Evolutionary conservation across 1,140 invertebrate genomes (phyloP).

Genomic region (Drosophila arawakana): DNA sequence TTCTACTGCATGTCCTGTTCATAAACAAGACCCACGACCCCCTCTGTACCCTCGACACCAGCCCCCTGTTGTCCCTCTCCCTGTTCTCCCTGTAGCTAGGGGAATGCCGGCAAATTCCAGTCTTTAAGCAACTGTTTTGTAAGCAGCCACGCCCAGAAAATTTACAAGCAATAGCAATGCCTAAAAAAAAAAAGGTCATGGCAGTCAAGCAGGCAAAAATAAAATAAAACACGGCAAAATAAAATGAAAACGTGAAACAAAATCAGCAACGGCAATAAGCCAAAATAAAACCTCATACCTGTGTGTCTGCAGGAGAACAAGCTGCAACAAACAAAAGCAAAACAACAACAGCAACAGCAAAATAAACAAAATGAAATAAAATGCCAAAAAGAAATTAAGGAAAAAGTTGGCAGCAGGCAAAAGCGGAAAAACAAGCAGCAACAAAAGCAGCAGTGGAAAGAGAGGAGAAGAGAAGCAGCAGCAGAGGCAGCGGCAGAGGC

Average conservation of each 20-base stretch:
- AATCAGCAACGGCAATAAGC: constrained; percentile 66
- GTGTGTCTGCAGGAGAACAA: constrained; percentile 44
- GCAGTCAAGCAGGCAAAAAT: constrained; percentile 38
- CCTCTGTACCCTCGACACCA: no score
- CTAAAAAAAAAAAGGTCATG: constrained; percentile 65
- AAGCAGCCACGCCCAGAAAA: constrained; percentile 74
- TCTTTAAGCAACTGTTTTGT: constrained; percentile 44
- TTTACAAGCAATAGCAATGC: constrained; percentile 39
- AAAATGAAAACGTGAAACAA: constrained; percentile 53
- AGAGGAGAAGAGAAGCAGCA: constrained; percentile 11
- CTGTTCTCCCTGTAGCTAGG: no score
- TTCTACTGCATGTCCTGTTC: constrained; percentile 30
- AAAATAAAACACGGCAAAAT: constrained; percentile 47
- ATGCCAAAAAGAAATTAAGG: constrained; percentile 70
- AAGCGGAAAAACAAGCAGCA: constrained; percentile 57
- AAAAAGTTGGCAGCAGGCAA: constrained; percentile 67
- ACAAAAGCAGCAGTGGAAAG: background rate
- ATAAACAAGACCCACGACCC: constrained; percentile 29
- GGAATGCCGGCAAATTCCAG: constrained; percentile 34
- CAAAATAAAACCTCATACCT: constrained; percentile 78
- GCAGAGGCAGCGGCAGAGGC: constrained; percentile 3
- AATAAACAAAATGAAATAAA: constrained; percentile 39
- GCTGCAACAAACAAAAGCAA: constrained; percentile 43
- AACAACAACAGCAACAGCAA: constrained; percentile 20
- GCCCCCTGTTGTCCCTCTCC: no score